These are phyloP conservation scores for Pan paniscus DNA, from an alignment of 2,113 vertebrate species.

Conservation along the genomic window DNA sequence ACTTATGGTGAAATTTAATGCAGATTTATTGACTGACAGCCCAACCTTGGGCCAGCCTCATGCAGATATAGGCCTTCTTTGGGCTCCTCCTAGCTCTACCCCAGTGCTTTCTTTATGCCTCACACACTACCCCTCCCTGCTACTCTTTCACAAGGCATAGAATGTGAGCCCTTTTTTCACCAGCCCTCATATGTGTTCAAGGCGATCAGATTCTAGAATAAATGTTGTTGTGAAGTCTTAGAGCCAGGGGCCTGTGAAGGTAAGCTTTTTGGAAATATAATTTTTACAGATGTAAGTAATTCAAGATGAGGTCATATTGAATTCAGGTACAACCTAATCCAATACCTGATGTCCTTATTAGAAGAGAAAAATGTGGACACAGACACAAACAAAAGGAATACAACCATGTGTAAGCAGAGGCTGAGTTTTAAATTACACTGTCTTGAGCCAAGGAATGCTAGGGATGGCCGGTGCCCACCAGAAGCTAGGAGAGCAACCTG, in stretches of 20 bases:
- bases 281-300: not conserved
- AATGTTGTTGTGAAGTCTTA: not conserved
- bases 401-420: not conserved
- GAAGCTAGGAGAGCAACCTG: not conserved
- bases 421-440: not conserved
- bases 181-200: too few relatives aligned
- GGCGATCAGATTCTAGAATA: not conserved
- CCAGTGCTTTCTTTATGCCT: not conserved
- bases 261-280: not conserved
- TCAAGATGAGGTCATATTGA: not conserved
- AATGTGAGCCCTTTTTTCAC: rapidly evolving
- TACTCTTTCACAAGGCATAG: not conserved
- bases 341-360: not conserved
- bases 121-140: not conserved
- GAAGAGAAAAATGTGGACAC: not conserved
- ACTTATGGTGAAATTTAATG: not conserved
- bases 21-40: not conserved
- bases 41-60: not conserved
- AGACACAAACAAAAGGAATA: not conserved
- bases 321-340: not conserved
- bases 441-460: not conserved
- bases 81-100: rapidly evolving
- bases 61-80: not conserved
- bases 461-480: too few relatives aligned
- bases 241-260: not conserved